A percentile compares a stretch with the other conserved stretches of the same genome.
Evolutionary conservation across 2,113 vertebrate genomes (phyloP).

Genomic region (Pachypanchax playfairii): DNA sequence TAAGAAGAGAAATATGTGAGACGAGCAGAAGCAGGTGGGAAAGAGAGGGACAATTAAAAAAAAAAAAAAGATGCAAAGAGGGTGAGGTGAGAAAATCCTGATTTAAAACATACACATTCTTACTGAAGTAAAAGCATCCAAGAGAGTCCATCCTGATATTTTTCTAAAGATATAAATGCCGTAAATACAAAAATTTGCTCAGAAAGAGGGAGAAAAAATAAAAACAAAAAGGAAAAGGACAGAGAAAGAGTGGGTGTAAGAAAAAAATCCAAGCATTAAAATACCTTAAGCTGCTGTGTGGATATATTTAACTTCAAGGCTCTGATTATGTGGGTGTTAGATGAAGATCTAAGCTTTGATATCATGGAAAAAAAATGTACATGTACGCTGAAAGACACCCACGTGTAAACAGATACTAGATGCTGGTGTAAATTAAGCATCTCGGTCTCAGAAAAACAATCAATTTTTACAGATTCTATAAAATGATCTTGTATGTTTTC

Average conservation of each 20-base stretch:
- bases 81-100: conserved; percentile 13
- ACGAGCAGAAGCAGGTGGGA: not conserved
- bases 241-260: conserved; percentile 46
- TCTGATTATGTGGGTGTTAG: conserved; percentile 68
- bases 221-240: conserved; percentile 35
- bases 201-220: conserved; percentile 32
- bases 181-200: conserved; percentile 20
- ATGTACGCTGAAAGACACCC: conserved; percentile 34
- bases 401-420: conserved; percentile 25
- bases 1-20: conserved; percentile 59
- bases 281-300: conserved; percentile 61
- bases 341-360: conserved; percentile 66
- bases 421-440: no score
- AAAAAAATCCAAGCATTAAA: conserved; percentile 55
- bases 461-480: conserved; percentile 11
- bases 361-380: conserved; percentile 29
- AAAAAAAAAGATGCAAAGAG: conserved; percentile 14
- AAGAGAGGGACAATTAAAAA: not conserved
- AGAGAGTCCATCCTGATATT: conserved; percentile 11
- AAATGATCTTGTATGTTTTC: conserved; percentile 5
- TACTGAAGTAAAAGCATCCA: not conserved
- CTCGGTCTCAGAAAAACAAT: no score
- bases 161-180: not conserved
- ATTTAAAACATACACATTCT: conserved; percentile 26
- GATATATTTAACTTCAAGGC: conserved; percentile 65